phyloP scores from a whole-genome alignment of 1,140 invertebrate species.

The Chelonus insularis region DNA sequence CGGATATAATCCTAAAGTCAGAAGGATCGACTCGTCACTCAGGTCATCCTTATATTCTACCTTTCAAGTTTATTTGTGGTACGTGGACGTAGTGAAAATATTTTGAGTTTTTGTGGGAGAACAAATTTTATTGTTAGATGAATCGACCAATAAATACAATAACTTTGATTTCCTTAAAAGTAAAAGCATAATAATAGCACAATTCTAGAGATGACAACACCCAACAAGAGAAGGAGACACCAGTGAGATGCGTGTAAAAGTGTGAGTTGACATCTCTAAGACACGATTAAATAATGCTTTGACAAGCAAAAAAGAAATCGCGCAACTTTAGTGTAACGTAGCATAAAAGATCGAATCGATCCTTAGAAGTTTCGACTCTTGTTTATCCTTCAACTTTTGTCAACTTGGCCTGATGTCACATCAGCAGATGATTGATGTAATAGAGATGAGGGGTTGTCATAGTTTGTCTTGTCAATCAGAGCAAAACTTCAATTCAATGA shows the following conservation, averaged over 20 bases:
- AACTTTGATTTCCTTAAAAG: too few relatives aligned
- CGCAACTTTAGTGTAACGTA: neutral
- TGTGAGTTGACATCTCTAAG: slow-evolving; percentile 7
- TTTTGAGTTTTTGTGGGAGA: slow-evolving; percentile 27
- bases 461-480: slow-evolving; percentile 18
- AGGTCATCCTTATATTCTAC: neutral
- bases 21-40: slow-evolving; percentile 13
- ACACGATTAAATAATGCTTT: neutral
- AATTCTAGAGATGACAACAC: neutral
- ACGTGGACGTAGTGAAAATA: slow-evolving; percentile 31
- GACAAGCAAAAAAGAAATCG: neutral
- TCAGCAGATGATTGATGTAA: slow-evolving; percentile 25
- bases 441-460: slow-evolving; percentile 24
- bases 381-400: slow-evolving; percentile 12
- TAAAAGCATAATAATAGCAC: neutral
- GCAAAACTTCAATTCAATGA: neutral
- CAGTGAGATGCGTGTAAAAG: neutral
- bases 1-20: slow-evolving; percentile 30
- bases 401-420: neutral
- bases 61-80: slow-evolving; percentile 20
- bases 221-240: neutral
- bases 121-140: slow-evolving; percentile 22
- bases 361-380: slow-evolving; percentile 14
- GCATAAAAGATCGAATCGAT: slow-evolving; percentile 1
- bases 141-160: neutral